phyloP scores from a whole-genome alignment of 2,888 invertebrate species.

The Sphaerophoria rueppellii region DNA sequence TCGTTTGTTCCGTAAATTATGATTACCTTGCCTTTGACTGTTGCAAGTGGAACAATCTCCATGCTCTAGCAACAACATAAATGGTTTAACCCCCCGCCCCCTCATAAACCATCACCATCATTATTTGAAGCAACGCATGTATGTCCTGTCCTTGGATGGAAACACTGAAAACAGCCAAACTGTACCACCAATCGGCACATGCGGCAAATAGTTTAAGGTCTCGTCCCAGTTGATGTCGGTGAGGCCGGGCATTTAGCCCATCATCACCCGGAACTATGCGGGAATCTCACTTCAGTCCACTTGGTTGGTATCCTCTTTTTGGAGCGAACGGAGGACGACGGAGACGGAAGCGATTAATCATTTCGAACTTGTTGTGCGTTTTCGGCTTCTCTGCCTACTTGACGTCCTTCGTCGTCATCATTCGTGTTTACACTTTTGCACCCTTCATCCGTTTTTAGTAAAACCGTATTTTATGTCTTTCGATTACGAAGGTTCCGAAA shows the following conservation, averaged over 20 bases:
- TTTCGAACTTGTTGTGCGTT: constrained; percentile 55
- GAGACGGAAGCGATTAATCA: constrained; percentile 57
- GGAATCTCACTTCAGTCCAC: not conserved
- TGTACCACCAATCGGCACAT: too few species aligned
- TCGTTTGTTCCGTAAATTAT: constrained; percentile 46
- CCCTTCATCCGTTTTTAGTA: constrained; percentile 25
- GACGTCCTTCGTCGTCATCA: too few species aligned
- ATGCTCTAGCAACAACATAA: constrained; percentile 3
- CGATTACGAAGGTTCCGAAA: constrained; percentile 19
- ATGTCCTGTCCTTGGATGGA: constrained; percentile 3
- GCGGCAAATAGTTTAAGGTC: too few species aligned
- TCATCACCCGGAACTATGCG: constrained; percentile 32
- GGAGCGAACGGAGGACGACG: not conserved
- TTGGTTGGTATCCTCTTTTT: not conserved
- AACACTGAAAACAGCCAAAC: not conserved
- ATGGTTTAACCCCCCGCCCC: not conserved
- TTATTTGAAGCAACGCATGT: not conserved
- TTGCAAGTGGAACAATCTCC: constrained; percentile 16
- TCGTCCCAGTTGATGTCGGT: constrained; percentile 36
- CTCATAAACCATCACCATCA: not conserved
- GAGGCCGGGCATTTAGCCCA: constrained; percentile 39
- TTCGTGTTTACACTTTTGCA: constrained; percentile 5
- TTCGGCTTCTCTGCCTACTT: not conserved
- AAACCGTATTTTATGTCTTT: constrained; percentile 45
- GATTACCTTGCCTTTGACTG: constrained; percentile 49